Base-by-base conservation (phyloP, 2,113 vertebrate genomes). In the Gobio gobio region DNA sequence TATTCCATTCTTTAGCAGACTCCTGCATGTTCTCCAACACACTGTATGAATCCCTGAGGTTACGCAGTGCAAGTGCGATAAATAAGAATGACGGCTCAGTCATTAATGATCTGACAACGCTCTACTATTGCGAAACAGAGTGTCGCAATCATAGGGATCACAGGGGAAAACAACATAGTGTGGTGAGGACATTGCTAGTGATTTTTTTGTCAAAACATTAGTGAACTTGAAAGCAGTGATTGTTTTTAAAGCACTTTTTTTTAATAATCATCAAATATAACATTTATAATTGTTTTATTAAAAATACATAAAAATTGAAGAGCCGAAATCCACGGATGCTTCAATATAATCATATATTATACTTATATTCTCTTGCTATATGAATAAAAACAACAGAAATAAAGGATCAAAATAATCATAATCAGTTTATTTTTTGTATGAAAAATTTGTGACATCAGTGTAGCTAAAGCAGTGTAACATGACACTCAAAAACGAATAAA, bases 1-100 rank as follows among this genome's bases (percentile, higher is more conserved):
- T 89, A 91, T 91, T 96, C 96, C 96, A 97, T 59, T 94, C 94
- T 43, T 88, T 87, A 84, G 93, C 84, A 8, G 88, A 59, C 75
- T 94, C 92, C 61, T 91, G 86, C 96, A 97, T 96, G 22, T 24
- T 85, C 8, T 61, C 29, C 40, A 7, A 18, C 77, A 61, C 16
- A 54, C 51, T 54, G 54, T 16, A 49, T 49, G n/a, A 49, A 49
- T 45, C 13, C 10, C n/a, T 36, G 9, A 40, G 26, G 13, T 70
- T 26, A 73, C 43, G 33, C 43, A 66, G 59, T 20, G 59, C 59
- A 64, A 10, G 24, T 70, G 36, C 9, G 0, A 70, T 40, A 10
- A 22, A 4, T 68, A 20, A 22, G 63, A 22, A 14, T 29, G n/a
- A 18, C n/a, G 16, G 51, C 43, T 14, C 43, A 77, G 29, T 74